These are phyloP conservation scores for Lasius platythorax DNA, from an alignment of 2,888 invertebrate genomes.

Conservation along the genomic window DNA sequence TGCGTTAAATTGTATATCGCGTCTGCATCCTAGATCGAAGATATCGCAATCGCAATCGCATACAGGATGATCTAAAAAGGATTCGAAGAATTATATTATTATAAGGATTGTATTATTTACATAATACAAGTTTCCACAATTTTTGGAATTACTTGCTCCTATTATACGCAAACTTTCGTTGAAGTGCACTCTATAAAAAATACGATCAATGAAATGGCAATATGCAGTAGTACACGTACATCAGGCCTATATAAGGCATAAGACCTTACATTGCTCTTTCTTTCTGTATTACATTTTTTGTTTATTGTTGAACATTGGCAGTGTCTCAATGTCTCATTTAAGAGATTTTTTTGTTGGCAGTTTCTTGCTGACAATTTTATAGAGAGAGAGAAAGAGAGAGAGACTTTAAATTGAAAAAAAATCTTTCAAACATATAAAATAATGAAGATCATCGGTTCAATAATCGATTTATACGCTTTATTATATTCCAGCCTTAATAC, in stretches of 20 bases:
- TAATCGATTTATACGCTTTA: constrained; percentile 37
- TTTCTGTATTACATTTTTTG: background rate
- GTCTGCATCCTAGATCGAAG: background rate
- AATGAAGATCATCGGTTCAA: constrained; percentile 31
- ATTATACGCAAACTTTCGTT: constrained; percentile 69
- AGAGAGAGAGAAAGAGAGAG: background rate
- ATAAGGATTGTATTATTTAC: too few species aligned
- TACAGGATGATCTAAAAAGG: background rate
- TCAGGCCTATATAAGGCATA: constrained; percentile 6
- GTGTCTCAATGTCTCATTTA: background rate
- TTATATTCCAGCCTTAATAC: constrained; percentile 61
- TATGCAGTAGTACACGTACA: constrained; percentile 37
- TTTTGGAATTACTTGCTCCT: constrained; percentile 53
- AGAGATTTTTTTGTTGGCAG: too few species aligned
- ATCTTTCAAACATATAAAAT: constrained; percentile 8
- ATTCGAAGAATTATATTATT: background rate
- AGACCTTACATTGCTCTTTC: constrained; percentile 5
- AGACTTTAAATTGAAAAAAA: background rate
- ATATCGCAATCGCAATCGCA: background rate
- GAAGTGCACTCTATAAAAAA: constrained; percentile 55
- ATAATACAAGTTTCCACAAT: constrained; percentile 38
- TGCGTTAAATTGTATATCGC: constrained; percentile 2
- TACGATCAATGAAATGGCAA: constrained; percentile 40
- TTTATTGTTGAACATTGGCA: too few species aligned
- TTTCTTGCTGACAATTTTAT: too few species aligned